Evolutionary conservation across 2,888 invertebrate genomes (phyloP).

Genomic region (Parelbella ahira): DNA sequence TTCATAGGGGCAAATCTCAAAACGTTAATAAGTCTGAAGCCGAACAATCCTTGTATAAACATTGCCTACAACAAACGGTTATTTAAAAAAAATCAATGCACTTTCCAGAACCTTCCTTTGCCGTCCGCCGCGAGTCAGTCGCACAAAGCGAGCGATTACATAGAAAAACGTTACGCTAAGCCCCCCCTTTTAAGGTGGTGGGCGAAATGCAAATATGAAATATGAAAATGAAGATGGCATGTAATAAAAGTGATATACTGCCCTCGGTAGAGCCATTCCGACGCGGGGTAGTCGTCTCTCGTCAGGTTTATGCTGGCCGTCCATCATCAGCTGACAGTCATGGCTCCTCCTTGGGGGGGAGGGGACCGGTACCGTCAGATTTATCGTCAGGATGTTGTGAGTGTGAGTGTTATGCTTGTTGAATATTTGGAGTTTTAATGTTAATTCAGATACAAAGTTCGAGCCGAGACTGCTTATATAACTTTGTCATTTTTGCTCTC

Average conservation of each 20-base stretch:
- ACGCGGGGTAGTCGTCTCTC: constrained; percentile 83
- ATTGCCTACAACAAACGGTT: too few relatives aligned
- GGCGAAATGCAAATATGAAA: constrained; percentile 81
- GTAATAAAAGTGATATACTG: constrained; percentile 90
- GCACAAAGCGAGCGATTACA: constrained; percentile 73
- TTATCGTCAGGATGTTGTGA: constrained; percentile 2
- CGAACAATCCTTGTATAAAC: too few relatives aligned
- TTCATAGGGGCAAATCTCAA: too few relatives aligned
- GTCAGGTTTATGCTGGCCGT: constrained; percentile 88
- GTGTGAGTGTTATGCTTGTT: background rate
- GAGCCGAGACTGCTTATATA: too few relatives aligned
- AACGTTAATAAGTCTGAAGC: too few relatives aligned
- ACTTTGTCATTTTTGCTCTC: too few relatives aligned
- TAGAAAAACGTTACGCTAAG: constrained; percentile 72
- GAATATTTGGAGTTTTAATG: background rate
- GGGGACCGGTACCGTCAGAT: constrained; percentile 35
- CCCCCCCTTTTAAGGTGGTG: constrained; percentile 39
- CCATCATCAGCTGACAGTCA: constrained; percentile 86
- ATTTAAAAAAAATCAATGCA: constrained; percentile 30
- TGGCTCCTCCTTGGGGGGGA: constrained; percentile 59
- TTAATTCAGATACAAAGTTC: too few relatives aligned
- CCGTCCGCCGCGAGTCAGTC: constrained; percentile 46
- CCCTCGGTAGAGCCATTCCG: constrained; percentile 88
- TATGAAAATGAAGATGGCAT: constrained; percentile 85
- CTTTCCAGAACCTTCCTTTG: constrained; percentile 43